Conservation (phyloP, 2,888 invertebrate genomes). For the Macaria liturata region DNA sequence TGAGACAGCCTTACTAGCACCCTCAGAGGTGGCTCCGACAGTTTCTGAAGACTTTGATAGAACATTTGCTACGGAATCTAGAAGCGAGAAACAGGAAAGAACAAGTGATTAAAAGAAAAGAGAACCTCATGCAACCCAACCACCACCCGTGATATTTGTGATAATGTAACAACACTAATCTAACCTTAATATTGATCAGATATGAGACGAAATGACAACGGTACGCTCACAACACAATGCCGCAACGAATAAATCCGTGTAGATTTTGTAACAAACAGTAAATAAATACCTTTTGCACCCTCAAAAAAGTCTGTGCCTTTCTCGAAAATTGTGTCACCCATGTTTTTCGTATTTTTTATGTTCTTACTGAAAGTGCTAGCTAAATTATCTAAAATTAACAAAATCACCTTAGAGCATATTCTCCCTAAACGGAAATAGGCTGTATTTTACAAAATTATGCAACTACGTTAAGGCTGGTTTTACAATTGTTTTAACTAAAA, state of each 20-base stretch:
- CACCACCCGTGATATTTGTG: too few relatives aligned
- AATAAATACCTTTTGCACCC: slow-evolving; percentile 52
- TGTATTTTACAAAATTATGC: too few relatives aligned
- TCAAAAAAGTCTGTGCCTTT: slow-evolving; percentile 53
- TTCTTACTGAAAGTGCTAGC: slow-evolving; percentile 50
- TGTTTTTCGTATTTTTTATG: slow-evolving; percentile 56
- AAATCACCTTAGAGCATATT: background rate
- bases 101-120: slow-evolving; percentile 6
- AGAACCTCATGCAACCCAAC: slow-evolving; percentile 48
- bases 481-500: too few relatives aligned
- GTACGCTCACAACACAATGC: too few relatives aligned
- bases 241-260: too few relatives aligned
- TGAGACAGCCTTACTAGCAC: slow-evolving; percentile 38
- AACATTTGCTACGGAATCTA: slow-evolving; percentile 56
- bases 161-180: too few relatives aligned
- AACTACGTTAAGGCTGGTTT: too few relatives aligned
- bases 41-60: slow-evolving; percentile 43
- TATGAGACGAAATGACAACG: too few relatives aligned
- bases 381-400: slow-evolving; percentile 57
- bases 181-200: too few relatives aligned
- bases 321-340: slow-evolving; percentile 52
- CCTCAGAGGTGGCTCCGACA: slow-evolving; percentile 37
- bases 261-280: too few relatives aligned
- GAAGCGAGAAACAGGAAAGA: slow-evolving; percentile 8
- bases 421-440: too few relatives aligned